Conservation (phyloP, 2,113 vertebrate species). For the Collichthys lucidus region DNA sequence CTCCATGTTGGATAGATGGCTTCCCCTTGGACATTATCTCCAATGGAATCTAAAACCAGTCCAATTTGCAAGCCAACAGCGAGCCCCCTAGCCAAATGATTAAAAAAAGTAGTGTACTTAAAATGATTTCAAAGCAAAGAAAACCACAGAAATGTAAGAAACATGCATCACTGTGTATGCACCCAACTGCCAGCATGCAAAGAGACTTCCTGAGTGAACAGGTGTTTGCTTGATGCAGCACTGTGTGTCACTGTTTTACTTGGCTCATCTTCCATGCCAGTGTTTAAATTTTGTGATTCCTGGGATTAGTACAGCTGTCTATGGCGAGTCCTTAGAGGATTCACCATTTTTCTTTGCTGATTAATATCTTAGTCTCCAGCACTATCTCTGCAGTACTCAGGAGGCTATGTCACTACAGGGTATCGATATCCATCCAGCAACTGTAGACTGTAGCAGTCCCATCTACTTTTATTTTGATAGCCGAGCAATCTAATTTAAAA, state of each 20-base stretch:
- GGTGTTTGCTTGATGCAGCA: conserved; percentile 29
- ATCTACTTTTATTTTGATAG: neutral
- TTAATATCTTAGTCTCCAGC: neutral
- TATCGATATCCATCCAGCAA: conserved; percentile 5
- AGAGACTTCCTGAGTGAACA: conserved; percentile 37
- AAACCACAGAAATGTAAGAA: neutral
- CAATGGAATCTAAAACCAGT: conserved; percentile 8
- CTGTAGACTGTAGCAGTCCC: neutral
- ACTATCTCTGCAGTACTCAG: neutral
- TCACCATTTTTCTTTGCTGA: conserved; percentile 22
- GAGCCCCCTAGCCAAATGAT: neutral
- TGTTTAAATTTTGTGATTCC: conserved; percentile 31
- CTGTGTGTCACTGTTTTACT: conserved; percentile 32
- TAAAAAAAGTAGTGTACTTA: neutral
- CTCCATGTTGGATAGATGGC: conserved; percentile 27
- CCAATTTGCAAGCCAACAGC: conserved; percentile 17
- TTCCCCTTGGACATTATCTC: conserved; percentile 28
- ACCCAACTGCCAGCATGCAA: conserved; percentile 35
- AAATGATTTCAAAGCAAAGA: neutral
- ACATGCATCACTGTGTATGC: neutral
- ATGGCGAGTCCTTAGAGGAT: conserved; percentile 26
- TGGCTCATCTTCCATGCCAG: conserved; percentile 32
- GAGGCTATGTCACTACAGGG: neutral
- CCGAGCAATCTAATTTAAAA: too few relatives aligned
- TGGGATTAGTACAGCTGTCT: conserved; percentile 28